These are phyloP conservation scores for Tachysurus vachellii DNA, from an alignment of 2,113 vertebrate species.

Conservation along the genomic window DNA sequence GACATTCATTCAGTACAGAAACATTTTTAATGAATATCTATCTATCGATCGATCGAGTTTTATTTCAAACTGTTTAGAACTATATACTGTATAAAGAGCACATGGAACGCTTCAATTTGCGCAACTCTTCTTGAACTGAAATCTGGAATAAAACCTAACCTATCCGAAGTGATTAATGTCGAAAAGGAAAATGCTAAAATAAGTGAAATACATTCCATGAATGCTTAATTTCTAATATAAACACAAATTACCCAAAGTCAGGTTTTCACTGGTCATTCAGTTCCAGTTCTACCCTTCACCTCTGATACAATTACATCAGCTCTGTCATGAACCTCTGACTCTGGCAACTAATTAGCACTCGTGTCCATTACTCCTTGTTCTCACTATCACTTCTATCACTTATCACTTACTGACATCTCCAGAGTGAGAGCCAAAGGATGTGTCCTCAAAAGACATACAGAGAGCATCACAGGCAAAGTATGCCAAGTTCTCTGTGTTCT, in stretches of 20 bases:
- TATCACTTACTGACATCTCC: conserved; percentile 27
- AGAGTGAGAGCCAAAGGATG: background rate
- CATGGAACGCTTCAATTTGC: background rate
- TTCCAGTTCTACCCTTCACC: conserved; percentile 17
- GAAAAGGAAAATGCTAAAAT: background rate
- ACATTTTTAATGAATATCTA: too few species aligned
- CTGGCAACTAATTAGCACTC: background rate
- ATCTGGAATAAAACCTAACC: background rate
- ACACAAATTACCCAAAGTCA: background rate
- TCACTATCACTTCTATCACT: background rate
- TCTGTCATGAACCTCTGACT: conserved; percentile 13
- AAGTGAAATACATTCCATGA: background rate
- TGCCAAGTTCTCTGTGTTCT: conserved; percentile 17
- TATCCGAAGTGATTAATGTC: background rate
- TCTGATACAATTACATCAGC: conserved; percentile 8
- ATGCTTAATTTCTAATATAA: background rate
- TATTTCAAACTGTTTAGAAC: too few species aligned
- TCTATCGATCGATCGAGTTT: too few species aligned
- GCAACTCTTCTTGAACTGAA: background rate
- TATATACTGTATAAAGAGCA: too few species aligned
- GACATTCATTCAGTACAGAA: too few species aligned
- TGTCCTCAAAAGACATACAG: background rate
- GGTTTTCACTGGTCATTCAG: background rate
- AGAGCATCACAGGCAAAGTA: background rate
- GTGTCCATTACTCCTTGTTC: background rate